Evolutionary conservation across 2,113 vertebrate genomes (phyloP).

Genomic region (Hippolais icterina): DNA sequence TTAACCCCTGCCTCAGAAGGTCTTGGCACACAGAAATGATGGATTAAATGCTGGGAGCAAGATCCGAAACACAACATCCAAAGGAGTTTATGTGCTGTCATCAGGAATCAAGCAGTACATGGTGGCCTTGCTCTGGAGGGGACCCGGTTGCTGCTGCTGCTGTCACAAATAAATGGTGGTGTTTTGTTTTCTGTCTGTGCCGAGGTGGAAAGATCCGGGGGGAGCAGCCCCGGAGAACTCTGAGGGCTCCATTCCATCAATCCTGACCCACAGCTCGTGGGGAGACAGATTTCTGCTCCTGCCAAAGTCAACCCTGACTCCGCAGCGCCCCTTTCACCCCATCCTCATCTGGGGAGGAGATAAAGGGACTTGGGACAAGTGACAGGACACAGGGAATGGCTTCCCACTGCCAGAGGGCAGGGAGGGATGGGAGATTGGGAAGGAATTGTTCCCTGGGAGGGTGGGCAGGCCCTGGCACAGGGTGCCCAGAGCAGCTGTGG

Average conservation of each 20-base stretch:
- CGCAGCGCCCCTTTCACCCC: neutral
- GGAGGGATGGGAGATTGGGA: neutral
- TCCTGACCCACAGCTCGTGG: fast-evolving
- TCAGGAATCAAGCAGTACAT: neutral
- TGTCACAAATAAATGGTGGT: neutral
- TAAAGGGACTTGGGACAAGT: neutral
- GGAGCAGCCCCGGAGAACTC: neutral
- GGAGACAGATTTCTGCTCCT: neutral
- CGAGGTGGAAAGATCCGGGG: fast-evolving
- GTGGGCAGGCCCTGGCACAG: neutral
- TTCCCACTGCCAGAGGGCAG: neutral
- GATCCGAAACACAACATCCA: fast-evolving
- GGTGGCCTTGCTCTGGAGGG: neutral
- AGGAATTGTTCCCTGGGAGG: neutral
- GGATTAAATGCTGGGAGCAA: neutral
- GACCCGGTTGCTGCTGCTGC: neutral
- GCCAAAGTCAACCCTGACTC: neutral
- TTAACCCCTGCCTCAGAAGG: conserved; percentile 7
- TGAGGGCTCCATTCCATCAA: neutral
- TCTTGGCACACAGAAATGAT: neutral
- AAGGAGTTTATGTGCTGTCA: neutral
- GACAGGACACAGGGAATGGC: neutral
- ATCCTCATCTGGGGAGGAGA: neutral
- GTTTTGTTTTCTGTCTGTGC: neutral
- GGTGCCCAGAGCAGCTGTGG: neutral